Evolutionary conservation across 2,113 vertebrate genomes (phyloP).

Genomic region (Panthera tigris): DNA sequence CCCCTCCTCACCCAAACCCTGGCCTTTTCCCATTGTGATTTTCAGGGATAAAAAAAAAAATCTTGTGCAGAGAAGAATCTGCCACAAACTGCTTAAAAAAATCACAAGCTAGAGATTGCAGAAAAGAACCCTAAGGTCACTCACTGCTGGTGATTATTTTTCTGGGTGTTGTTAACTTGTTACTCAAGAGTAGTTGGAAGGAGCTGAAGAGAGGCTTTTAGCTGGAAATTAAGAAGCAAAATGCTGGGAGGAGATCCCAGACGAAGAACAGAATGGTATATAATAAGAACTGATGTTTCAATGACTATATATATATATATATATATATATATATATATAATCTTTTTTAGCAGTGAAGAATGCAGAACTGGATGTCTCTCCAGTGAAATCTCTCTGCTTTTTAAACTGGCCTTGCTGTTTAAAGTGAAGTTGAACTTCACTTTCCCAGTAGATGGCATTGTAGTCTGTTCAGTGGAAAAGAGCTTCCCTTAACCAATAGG

Average conservation of each 20-base stretch:
- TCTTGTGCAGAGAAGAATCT: neutral
- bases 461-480: conserved; percentile 74
- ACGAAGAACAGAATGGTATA: conserved; percentile 32
- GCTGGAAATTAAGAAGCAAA: conserved; percentile 64
- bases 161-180: conserved; percentile 62
- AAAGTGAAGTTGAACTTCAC: neutral
- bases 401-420: conserved; percentile 38
- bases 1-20: neutral
- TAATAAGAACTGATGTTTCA: conserved; percentile 47
- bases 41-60: neutral
- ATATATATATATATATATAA: neutral
- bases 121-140: conserved; percentile 11
- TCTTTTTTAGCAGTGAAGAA: neutral
- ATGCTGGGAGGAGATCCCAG: conserved; percentile 45
- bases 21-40: neutral
- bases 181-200: conserved; percentile 34
- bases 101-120: conserved; percentile 13
- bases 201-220: neutral
- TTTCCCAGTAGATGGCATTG: conserved; percentile 84
- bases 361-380: conserved; percentile 20
- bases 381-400: conserved; percentile 51
- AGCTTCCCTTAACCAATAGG: conserved; percentile 22
- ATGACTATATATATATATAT: neutral
- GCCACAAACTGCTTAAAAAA: conserved; percentile 35
- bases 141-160: conserved; percentile 50